phyloP scores from a whole-genome alignment of 1,140 invertebrate genomes.

The Ooceraea biroi region DNA sequence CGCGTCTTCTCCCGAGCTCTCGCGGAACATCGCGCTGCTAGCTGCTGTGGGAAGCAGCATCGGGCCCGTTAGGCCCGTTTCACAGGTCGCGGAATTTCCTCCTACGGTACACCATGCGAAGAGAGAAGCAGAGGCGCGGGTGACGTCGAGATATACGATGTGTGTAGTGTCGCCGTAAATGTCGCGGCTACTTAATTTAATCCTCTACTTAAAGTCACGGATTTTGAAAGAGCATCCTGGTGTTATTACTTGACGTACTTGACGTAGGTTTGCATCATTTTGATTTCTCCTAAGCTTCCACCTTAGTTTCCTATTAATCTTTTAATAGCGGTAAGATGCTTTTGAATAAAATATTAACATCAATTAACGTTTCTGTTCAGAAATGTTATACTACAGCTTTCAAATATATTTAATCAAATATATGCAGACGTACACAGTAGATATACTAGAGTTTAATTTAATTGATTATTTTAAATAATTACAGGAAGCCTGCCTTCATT shows the following conservation, averaged over 20 bases:
- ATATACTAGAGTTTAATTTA: too few relatives aligned
- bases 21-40: constrained; percentile 49
- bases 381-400: too few relatives aligned
- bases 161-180: constrained; percentile 24
- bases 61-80: constrained; percentile 58
- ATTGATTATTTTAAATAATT: not conserved
- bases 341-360: too few relatives aligned
- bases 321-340: too few relatives aligned
- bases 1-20: constrained; percentile 49
- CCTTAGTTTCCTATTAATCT: not conserved
- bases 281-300: not conserved
- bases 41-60: constrained; percentile 48
- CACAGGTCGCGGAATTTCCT: constrained; percentile 57
- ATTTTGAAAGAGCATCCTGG: not conserved
- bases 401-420: too few relatives aligned
- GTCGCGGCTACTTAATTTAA: constrained; percentile 14
- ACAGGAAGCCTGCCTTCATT: not conserved
- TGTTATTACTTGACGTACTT: not conserved
- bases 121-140: constrained; percentile 29
- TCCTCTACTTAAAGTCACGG: not conserved
- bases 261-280: too few relatives aligned
- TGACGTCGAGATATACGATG: constrained; percentile 10
- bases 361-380: too few relatives aligned
- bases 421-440: too few relatives aligned
- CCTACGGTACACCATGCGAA: not conserved